phyloP scores from a whole-genome alignment of 2,113 vertebrate genomes.

The Mystacornis crossleyi region DNA sequence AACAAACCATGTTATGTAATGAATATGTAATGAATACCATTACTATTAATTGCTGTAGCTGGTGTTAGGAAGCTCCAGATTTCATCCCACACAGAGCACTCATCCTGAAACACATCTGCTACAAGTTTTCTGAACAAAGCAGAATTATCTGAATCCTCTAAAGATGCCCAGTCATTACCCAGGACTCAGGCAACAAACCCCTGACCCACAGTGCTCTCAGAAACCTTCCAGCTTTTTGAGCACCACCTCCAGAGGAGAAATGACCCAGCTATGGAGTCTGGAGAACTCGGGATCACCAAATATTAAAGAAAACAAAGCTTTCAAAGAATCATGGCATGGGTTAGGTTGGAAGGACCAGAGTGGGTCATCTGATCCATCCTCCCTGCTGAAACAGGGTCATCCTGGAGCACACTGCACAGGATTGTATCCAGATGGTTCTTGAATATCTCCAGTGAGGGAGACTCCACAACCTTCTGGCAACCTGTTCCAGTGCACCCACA shows the following conservation, averaged over 20 bases:
- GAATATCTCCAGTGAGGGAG: background rate
- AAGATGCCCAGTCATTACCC: background rate
- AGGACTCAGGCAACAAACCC: background rate
- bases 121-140: conserved; percentile 4
- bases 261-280: background rate
- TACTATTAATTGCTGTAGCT: conserved; percentile 66
- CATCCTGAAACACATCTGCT: conserved; percentile 48
- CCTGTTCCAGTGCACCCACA: background rate
- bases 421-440: background rate
- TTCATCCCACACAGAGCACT: conserved; percentile 36
- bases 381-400: background rate
- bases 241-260: background rate
- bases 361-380: background rate
- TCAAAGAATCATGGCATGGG: background rate
- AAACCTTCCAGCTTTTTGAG: background rate
- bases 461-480: background rate
- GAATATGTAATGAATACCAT: conserved; percentile 66
- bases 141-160: background rate
- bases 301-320: background rate
- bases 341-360: background rate
- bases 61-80: conserved; percentile 44
- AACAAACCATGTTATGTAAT: conserved; percentile 65
- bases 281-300: background rate
- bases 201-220: background rate
- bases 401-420: background rate